Evolutionary conservation across 2,888 invertebrate genomes (phyloP).

Genomic region (Poecilobothrus nobilitatus): DNA sequence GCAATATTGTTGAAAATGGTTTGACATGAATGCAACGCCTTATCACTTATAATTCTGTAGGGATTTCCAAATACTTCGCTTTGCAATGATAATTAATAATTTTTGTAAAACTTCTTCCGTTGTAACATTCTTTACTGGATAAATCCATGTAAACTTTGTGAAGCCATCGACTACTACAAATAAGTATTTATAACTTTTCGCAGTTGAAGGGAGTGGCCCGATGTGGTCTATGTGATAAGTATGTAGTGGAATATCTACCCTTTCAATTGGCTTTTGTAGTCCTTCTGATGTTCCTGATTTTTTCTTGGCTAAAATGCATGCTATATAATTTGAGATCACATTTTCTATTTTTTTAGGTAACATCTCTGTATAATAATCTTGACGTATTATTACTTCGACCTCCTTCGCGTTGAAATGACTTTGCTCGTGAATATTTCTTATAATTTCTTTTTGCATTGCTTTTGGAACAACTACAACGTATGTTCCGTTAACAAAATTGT

Average conservation of each 20-base stretch:
- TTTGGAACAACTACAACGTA: slow-evolving; percentile 8
- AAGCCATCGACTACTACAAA: too few species aligned
- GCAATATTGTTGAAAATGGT: too few species aligned
- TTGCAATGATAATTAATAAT: too few species aligned
- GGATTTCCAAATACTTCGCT: too few species aligned
- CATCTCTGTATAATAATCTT: slow-evolving; percentile 10
- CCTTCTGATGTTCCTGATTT: slow-evolving; percentile 29
- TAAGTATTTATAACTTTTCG: too few species aligned
- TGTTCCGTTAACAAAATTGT: too few species aligned
- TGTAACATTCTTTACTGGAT: too few species aligned
- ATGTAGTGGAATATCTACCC: slow-evolving; percentile 28
- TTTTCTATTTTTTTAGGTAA: slow-evolving; percentile 8
- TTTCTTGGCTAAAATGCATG: slow-evolving; percentile 14
- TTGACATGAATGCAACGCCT: too few species aligned
- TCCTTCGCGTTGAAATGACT: slow-evolving; percentile 11
- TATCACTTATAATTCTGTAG: too few species aligned
- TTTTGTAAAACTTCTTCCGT: too few species aligned
- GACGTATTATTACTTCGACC: neutral
- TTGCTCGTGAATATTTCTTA: too few species aligned
- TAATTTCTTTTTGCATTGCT: slow-evolving; percentile 10
- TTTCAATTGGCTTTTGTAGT: slow-evolving; percentile 30
- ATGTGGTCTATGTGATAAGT: slow-evolving; percentile 34
- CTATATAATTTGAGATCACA: slow-evolving; percentile 10
- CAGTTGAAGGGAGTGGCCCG: slow-evolving; percentile 28
- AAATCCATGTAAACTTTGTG: too few species aligned